Conservation (phyloP, 1,140 invertebrate genomes). For the Ceratosolen fusciceps region DNA sequence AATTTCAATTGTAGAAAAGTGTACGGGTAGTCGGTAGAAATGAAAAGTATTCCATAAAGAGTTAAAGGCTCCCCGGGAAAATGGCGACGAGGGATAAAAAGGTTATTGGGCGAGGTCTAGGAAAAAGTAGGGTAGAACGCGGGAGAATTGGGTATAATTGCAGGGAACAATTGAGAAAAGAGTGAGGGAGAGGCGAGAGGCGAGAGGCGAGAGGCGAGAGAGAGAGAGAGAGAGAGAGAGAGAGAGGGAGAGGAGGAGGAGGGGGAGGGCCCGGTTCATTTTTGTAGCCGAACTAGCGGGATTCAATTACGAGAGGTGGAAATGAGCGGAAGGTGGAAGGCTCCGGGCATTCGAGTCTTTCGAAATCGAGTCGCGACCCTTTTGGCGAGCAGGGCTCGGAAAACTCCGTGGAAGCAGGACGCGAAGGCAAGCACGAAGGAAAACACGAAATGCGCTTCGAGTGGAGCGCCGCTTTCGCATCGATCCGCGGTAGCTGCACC, state of each 20-base stretch:
- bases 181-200: background rate
- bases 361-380: background rate
- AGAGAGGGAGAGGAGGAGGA: background rate
- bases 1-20: too few species aligned
- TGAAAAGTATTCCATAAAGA: background rate
- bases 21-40: background rate
- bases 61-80: background rate
- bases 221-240: background rate
- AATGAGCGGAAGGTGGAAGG: constrained; percentile 55
- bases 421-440: constrained; percentile 61
- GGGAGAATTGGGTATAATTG: background rate
- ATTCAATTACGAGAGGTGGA: constrained; percentile 64
- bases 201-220: background rate
- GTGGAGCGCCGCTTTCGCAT: constrained; percentile 69
- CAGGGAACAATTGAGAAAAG: background rate
- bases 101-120: background rate
- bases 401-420: constrained; percentile 49
- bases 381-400: constrained; percentile 50
- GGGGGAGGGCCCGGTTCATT: too few species aligned
- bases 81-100: background rate
- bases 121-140: background rate
- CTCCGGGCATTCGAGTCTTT: constrained; percentile 54
- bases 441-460: constrained; percentile 67
- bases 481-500: constrained; percentile 63
- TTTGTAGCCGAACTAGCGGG: constrained; percentile 22